Conservation (phyloP, 2,888 invertebrate species). For the Andricus curvator region DNA sequence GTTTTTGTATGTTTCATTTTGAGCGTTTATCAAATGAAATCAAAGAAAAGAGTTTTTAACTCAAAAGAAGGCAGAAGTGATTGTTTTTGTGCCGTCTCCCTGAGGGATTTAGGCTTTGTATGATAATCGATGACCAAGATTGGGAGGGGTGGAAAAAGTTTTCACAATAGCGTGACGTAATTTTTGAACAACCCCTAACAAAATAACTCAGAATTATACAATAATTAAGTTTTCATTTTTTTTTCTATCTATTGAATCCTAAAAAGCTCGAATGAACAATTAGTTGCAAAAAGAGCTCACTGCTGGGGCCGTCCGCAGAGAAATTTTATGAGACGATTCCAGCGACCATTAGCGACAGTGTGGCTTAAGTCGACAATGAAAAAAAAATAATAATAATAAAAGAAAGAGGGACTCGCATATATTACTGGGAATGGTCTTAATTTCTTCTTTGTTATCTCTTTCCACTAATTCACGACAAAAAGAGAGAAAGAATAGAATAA, state of each 20-base stretch:
- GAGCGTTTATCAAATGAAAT: too few species aligned
- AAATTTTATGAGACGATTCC: slow-evolving; percentile 48
- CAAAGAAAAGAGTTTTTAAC: too few species aligned
- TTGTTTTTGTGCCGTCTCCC: too few species aligned
- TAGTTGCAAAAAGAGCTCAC: neutral
- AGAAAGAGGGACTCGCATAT: slow-evolving; percentile 46
- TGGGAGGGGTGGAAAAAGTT: too few species aligned
- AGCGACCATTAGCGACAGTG: slow-evolving; percentile 51
- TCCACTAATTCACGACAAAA: slow-evolving; percentile 66
- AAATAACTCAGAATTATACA: neutral
- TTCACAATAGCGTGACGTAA: too few species aligned
- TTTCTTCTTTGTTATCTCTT: slow-evolving; percentile 74
- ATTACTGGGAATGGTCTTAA: slow-evolving; percentile 66
- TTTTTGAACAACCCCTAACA: too few species aligned
- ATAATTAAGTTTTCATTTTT: neutral
- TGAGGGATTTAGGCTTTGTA: too few species aligned
- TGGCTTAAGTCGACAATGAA: slow-evolving; percentile 52
- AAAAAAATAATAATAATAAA: slow-evolving; percentile 41
- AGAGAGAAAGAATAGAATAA: slow-evolving; percentile 42
- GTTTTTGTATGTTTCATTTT: too few species aligned
- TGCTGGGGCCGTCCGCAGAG: neutral
- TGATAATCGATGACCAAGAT: too few species aligned
- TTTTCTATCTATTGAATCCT: neutral
- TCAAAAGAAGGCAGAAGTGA: too few species aligned
- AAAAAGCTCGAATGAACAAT: neutral